Base-by-base conservation (phyloP, 2,888 invertebrate species). In the Balanococcus diminutus region DNA sequence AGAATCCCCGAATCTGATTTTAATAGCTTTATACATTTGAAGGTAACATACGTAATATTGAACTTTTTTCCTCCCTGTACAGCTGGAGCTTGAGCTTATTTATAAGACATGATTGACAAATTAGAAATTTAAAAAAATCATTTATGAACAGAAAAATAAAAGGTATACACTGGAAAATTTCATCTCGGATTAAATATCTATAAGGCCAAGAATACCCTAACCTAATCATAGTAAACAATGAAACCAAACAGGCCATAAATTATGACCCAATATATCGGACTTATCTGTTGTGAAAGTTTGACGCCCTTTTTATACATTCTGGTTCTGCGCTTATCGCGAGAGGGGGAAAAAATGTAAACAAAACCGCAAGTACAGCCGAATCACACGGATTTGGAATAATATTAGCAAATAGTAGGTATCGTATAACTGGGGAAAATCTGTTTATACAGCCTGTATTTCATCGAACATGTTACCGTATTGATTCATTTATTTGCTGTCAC, bases 381-480 rank as follows among this genome's bases (percentile, higher is more conserved):
- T 28, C 28, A 28, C 28, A 28, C 28, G 67, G 67, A 67, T 67
- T 67, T 28, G 9, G 67, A 67, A 67, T 67, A 67, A 67, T 67
- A 67, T 67, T 28, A 28, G 67, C 28, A 67, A 67, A 67, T 67
- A 67, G 67, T 28, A 31, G 67, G 67, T 67, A 67, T 67, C 67
- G 67, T 3, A 19, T 67, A 67, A 16, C 67, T 67, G 28, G 22
- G 22, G 67, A 67, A 61, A 67, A 67, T 67, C 67, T 67, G 67
- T 67, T 67, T 67, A 67, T 67, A 67, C 67, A 67, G 67, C 67
- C 67, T 67, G 67, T 67, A 67, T 67, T 67, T 67, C 67, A 67
- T 67, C 28, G 67, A 67, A 67, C 67, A 16, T 31, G 67, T 67
- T 67, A 67, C 67, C 67, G 67, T 67, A 67, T 67, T 67, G 67